Percentiles rank a stretch among this genome's conserved stretches.
phyloP scores from a whole-genome alignment of 2,888 invertebrate species.

The Pherbina coryleti region DNA sequence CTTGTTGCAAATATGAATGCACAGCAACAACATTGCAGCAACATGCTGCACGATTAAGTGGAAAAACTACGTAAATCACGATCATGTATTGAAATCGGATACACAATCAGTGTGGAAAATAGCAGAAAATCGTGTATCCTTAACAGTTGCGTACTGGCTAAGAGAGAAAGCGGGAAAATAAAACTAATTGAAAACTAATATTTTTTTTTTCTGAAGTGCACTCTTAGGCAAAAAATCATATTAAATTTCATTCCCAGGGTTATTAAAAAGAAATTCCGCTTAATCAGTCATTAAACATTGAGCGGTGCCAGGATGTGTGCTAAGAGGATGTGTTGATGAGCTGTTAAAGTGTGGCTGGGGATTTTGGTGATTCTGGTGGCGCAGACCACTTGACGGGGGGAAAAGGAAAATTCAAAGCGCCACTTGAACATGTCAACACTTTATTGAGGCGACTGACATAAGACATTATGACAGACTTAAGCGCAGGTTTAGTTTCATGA shows the following conservation, averaged over 20 bases:
- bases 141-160: neutral
- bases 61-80: conserved; percentile 7
- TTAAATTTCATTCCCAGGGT: conserved; percentile 43
- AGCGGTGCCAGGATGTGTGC: conserved; percentile 19
- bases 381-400: neutral
- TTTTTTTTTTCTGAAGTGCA: conserved; percentile 37
- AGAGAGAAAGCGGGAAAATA: neutral
- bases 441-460: neutral
- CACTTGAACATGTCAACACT: neutral
- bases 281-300: conserved; percentile 20
- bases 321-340: conserved; percentile 22
- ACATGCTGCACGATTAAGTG: neutral
- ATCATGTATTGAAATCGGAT: conserved; percentile 21
- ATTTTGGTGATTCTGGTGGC: too few relatives aligned
- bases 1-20: conserved; percentile 23
- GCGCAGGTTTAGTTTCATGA: too few relatives aligned
- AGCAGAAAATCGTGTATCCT: conserved; percentile 10
- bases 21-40: conserved; percentile 2
- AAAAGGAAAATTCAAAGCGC: neutral
- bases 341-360: neutral
- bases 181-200: conserved; percentile 9
- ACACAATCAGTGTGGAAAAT: conserved; percentile 11
- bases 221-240: conserved; percentile 41
- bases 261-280: neutral
- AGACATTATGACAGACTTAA: too few relatives aligned